Base-by-base conservation (phyloP, 2,888 invertebrate species). In the Pristionchus arcanus region DNA sequence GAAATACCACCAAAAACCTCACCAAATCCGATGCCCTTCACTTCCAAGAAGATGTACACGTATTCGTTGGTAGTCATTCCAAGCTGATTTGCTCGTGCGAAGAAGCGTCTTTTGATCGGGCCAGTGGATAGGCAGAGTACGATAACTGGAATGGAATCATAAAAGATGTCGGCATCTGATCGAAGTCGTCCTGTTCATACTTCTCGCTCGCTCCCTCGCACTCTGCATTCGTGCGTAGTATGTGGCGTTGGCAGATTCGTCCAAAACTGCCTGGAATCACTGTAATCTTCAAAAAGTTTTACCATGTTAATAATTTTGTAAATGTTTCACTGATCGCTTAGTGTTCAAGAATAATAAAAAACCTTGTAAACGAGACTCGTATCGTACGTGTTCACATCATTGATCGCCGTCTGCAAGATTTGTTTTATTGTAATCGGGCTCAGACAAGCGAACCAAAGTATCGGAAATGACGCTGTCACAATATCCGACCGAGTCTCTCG, bases 41-140 rank as follows among this genome's bases (percentile, higher is more conserved):
- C 74, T 21, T 92, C 91, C 25, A 93, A 83, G 42, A 93, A 37
- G n/a, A 94, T 91, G 90, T 92, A 93, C 16, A 94, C 93, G 87
- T 92, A 94, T 77, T 94, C 94, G 83, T 93, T 91, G 31, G 83
- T 92, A n/a, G 59, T 89, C 93, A 94, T 92, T 19, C 92, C 92
- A 49, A 91, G 85, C 11, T 91, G 31, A n/a, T 19, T 25, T 1
- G 66, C 66, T 0, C 77, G 77, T 19, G 89, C 89, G 42, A 89
- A 89, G 63, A 89, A 63, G 11, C 77, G 59, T 0, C 89, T 77
- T 59, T 89, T 89, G 7, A 2, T 9, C 16, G 59, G 55, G 1
- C 77, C 89, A 4, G 19, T 31, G 15, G 89, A n/a, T 2, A 89
- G 9, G 16, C 89, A 89, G 19, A 89, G 25, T 7, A 59, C 77